Evolutionary conservation across 2,113 vertebrate genomes (phyloP).

Genomic region (Chionomys nivalis): DNA sequence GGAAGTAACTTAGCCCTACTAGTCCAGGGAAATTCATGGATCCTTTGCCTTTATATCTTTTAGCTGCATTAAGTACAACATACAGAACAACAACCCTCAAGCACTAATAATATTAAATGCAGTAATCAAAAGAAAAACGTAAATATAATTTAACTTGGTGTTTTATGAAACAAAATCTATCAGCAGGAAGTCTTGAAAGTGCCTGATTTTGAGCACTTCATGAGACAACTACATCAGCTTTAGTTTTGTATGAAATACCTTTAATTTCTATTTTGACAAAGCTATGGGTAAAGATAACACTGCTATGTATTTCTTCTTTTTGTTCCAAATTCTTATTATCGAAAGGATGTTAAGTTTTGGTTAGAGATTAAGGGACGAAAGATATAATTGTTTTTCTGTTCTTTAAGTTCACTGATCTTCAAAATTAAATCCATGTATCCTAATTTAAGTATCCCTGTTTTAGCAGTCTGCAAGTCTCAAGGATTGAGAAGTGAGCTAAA

Average conservation of each 20-base stretch:
- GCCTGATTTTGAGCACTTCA: not conserved
- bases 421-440: not conserved
- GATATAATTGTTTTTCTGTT: not conserved
- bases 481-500: not conserved
- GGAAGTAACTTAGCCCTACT: not conserved
- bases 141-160: not conserved
- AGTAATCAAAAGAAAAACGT: not conserved
- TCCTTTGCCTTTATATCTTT: not conserved
- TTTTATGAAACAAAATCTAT: not conserved
- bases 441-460: not conserved
- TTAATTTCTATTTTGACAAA: conserved; percentile 6
- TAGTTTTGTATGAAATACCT: not conserved
- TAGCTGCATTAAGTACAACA: not conserved
- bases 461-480: not conserved
- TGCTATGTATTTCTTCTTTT: not conserved
- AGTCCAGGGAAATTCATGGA: not conserved
- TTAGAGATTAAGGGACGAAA: not conserved
- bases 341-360: conserved; percentile 14
- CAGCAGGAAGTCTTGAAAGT: not conserved
- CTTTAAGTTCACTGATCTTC: conserved; percentile 1
- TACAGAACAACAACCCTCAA: not conserved
- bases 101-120: not conserved
- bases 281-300: not conserved
- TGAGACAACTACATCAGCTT: not conserved
- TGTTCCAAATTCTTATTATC: not conserved